phyloP scores from a whole-genome alignment of 2,797 vertebrate species.

The Coluber constrictor region DNA sequence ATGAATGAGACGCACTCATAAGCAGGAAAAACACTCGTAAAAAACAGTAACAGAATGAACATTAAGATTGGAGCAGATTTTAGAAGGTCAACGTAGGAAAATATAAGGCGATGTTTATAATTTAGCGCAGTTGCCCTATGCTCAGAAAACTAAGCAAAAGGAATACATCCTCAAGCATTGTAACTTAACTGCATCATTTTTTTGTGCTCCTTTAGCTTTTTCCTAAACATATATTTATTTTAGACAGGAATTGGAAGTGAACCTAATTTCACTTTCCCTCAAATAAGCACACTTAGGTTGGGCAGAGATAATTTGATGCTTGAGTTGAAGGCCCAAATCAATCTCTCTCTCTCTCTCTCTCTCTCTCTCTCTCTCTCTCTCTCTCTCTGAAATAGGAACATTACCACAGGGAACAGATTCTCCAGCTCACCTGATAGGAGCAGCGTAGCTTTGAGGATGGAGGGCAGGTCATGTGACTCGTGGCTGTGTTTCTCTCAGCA shows the following conservation, averaged over 20 bases:
- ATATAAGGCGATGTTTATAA: not conserved
- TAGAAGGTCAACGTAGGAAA: not conserved
- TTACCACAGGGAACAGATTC: not conserved
- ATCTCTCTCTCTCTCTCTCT: too few relatives aligned
- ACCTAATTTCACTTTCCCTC: not conserved
- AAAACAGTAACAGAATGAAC: not conserved
- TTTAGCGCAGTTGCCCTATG: accelerated
- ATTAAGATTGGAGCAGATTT: not conserved
- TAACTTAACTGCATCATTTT: not conserved
- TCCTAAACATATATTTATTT: not conserved
- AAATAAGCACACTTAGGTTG: not conserved
- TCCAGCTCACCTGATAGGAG: not conserved
- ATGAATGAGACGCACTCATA: conserved; percentile 15
- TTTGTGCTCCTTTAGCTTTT: not conserved
- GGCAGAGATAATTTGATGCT: not conserved
- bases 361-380: not conserved
- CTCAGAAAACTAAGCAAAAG: not conserved
- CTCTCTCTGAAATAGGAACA: not conserved
- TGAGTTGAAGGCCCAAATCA: not conserved
- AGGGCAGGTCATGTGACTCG: not conserved
- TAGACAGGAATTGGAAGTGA: not conserved
- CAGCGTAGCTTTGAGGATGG: not conserved
- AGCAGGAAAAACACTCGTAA: not conserved
- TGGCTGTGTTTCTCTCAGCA: not conserved
- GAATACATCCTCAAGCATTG: not conserved